Evolutionary conservation across 1,140 invertebrate species (phyloP).

Genomic region (Drosophila tropicalis): DNA sequence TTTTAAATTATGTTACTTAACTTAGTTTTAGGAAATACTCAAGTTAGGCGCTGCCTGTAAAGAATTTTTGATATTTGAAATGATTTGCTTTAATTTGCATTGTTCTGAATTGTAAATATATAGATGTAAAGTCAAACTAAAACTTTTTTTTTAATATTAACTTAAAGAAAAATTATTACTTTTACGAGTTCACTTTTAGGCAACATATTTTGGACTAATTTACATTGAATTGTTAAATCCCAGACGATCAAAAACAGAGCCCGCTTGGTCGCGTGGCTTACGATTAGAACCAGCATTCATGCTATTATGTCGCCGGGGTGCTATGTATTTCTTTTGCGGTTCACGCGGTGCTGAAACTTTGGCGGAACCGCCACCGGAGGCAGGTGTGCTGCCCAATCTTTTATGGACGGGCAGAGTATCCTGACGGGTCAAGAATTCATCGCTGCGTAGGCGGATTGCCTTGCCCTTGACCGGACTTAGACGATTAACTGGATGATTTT

Average conservation of each 20-base stretch:
- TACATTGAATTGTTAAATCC: constrained; percentile 73
- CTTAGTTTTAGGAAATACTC: too few species aligned
- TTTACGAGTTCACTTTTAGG: constrained; percentile 34
- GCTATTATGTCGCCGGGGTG: constrained; percentile 44
- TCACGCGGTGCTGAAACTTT: constrained; percentile 24
- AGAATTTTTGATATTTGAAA: too few species aligned
- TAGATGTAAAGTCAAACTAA: constrained; percentile 34
- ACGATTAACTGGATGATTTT: constrained; percentile 28
- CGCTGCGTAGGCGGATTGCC: constrained; percentile 72
- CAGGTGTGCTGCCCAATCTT: constrained; percentile 49
- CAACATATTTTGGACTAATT: constrained; percentile 14
- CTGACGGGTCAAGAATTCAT: constrained; percentile 66
- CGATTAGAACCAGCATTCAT: constrained; percentile 48
- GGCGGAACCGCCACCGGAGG: not conserved
- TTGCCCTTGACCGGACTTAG: constrained; percentile 68
- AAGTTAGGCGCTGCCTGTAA: too few species aligned
- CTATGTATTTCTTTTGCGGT: constrained; percentile 20
- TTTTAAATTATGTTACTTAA: too few species aligned
- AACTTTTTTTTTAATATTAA: constrained; percentile 47
- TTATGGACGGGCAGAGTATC: constrained; percentile 72
- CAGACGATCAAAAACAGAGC: constrained; percentile 78
- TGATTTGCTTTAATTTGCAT: not conserved
- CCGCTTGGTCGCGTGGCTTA: constrained; percentile 42
- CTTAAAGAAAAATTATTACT: constrained; percentile 33
- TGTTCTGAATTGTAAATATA: not conserved